These are phyloP conservation scores for Megaceryle maxima DNA, from an alignment of 2,113 vertebrate genomes.

Conservation along the genomic window DNA sequence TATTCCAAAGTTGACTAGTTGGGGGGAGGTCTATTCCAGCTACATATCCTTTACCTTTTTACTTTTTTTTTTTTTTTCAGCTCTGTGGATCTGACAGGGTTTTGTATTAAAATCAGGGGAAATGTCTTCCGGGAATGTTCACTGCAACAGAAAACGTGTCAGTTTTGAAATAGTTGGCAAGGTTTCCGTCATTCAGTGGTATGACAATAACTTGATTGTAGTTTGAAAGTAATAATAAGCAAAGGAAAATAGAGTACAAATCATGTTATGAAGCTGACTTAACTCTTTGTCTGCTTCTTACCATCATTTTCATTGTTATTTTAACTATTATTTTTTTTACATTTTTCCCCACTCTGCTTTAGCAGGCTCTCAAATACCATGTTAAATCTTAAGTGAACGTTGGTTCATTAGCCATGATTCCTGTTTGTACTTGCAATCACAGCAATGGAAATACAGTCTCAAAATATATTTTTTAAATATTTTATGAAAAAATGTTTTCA, in stretches of 20 bases:
- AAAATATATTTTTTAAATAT: neutral
- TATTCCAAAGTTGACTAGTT: slow-evolving; percentile 57
- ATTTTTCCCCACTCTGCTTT: fast-evolving
- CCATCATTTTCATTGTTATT: neutral
- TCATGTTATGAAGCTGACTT: slow-evolving; percentile 28
- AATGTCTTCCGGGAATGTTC: slow-evolving; percentile 63
- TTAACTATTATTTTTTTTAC: neutral
- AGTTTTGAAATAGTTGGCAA: slow-evolving; percentile 63
- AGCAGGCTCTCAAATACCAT: neutral
- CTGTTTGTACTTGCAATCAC: neutral
- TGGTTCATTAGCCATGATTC: neutral
- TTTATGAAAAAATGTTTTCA: neutral
- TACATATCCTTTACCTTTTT: slow-evolving; percentile 25
- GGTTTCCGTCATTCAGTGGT: slow-evolving; percentile 63
- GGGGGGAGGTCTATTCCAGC: slow-evolving; percentile 21
- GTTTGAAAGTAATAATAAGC: slow-evolving; percentile 59
- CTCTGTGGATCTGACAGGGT: slow-evolving; percentile 46
- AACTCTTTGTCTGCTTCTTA: neutral
- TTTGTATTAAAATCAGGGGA: slow-evolving; percentile 70
- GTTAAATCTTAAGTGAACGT: neutral
- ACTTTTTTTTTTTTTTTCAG: slow-evolving; percentile 3
- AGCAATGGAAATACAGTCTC: neutral
- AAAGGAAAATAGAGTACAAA: slow-evolving; percentile 48
- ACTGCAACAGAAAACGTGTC: slow-evolving; percentile 56
- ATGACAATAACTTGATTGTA: slow-evolving; percentile 53